These are phyloP conservation scores for Liparis tanakae DNA, from an alignment of 2,797 vertebrate species.

Conservation along the genomic window DNA sequence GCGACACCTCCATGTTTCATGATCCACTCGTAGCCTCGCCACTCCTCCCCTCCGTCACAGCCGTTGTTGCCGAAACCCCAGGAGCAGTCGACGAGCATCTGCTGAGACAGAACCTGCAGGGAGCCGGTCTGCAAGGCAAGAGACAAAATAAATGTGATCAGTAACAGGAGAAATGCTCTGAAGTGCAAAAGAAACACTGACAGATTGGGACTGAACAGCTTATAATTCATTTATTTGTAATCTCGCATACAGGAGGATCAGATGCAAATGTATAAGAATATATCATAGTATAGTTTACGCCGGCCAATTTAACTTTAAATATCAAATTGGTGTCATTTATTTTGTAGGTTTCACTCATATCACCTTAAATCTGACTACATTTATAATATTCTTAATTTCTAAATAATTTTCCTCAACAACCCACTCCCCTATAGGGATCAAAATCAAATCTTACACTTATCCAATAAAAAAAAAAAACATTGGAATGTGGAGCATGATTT, in stretches of 20 bases:
- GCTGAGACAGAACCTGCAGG: slow-evolving; percentile 86
- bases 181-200: neutral
- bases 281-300: neutral
- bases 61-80: slow-evolving; percentile 88
- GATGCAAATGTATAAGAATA: neutral
- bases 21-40: slow-evolving; percentile 87
- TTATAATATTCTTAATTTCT: neutral
- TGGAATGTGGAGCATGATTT: neutral
- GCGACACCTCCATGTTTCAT: slow-evolving; percentile 88
- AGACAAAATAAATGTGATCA: neutral
- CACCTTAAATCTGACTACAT: neutral
- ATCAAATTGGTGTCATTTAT: no score
- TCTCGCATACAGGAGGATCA: neutral
- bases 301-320: neutral
- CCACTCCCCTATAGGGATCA: neutral
- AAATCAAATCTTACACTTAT: neutral
- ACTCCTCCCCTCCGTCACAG: slow-evolving; percentile 87
- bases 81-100: slow-evolving; percentile 87
- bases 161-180: neutral
- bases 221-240: no score
- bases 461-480: slow-evolving; percentile 5
- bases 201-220: no score
- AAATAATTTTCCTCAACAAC: neutral
- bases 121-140: slow-evolving; percentile 74
- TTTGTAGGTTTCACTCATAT: no score